These are phyloP conservation scores for Podarcis raffonei DNA, from an alignment of 2,113 vertebrate species.

Conservation along the genomic window DNA sequence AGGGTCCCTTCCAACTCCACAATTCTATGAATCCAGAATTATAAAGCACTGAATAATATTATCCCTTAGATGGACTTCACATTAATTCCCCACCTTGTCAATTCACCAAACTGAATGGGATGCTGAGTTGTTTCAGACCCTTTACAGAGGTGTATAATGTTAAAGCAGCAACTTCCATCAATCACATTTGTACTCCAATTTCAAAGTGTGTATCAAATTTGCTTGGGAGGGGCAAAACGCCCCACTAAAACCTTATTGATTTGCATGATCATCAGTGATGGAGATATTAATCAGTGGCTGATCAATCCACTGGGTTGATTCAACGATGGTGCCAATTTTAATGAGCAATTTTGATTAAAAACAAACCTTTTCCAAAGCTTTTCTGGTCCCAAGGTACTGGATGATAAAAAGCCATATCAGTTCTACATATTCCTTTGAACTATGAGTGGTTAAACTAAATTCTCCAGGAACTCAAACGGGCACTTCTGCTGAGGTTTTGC, in stretches of 20 bases:
- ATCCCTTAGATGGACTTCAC: background rate
- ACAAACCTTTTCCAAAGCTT: too few relatives aligned
- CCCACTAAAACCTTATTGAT: background rate
- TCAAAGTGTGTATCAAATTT: background rate
- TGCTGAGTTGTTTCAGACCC: background rate
- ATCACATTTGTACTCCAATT: background rate
- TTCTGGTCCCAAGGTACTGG: background rate
- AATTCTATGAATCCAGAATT: background rate
- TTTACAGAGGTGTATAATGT: background rate
- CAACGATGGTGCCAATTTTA: background rate
- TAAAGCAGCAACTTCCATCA: background rate
- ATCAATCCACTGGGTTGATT: background rate
- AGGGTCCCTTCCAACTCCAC: too few relatives aligned
- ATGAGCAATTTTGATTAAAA: background rate
- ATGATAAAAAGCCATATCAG: background rate
- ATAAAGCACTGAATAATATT: background rate
- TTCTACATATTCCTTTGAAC: background rate
- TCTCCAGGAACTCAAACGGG: too few relatives aligned
- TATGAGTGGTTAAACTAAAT: background rate
- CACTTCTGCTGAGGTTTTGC: background rate
- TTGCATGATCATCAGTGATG: background rate
- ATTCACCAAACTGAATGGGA: background rate
- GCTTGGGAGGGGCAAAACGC: background rate
- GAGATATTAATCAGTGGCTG: background rate
- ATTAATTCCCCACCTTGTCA: background rate